Evolutionary conservation across 2,113 vertebrate genomes (phyloP).

Genomic region (Cervus canadensis): DNA sequence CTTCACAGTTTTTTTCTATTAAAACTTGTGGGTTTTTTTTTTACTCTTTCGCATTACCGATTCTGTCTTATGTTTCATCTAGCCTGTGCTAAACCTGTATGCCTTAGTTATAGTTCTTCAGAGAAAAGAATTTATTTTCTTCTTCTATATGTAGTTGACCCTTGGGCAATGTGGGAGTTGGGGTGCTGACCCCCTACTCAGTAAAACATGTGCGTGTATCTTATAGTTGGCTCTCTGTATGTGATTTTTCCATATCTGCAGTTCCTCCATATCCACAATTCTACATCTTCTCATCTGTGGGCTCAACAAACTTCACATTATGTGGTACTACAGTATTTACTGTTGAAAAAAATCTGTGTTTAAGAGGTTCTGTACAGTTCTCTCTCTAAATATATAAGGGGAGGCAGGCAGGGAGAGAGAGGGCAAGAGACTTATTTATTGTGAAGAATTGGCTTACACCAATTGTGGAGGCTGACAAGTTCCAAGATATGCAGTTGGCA

Average conservation of each 20-base stretch:
- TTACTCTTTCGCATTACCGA: neutral
- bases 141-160: neutral
- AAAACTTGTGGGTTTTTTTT: neutral
- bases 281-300: rapidly evolving
- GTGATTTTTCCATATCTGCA: neutral
- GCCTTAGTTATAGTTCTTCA: neutral
- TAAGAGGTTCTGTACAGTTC: neutral
- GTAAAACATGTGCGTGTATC: neutral
- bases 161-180: neutral
- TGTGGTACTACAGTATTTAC: neutral
- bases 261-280: neutral
- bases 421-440: neutral
- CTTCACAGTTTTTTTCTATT: neutral
- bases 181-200: neutral
- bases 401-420: neutral
- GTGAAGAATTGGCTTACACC: neutral
- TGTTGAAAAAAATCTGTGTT: neutral
- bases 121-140: neutral
- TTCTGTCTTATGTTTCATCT: neutral
- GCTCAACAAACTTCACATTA: neutral
- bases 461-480: neutral
- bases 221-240: neutral
- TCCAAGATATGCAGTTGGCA: neutral
- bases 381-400: neutral
- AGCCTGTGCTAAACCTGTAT: neutral